phyloP scores from a whole-genome alignment of 2,797 vertebrate genomes.

The Australoheros facetus region DNA sequence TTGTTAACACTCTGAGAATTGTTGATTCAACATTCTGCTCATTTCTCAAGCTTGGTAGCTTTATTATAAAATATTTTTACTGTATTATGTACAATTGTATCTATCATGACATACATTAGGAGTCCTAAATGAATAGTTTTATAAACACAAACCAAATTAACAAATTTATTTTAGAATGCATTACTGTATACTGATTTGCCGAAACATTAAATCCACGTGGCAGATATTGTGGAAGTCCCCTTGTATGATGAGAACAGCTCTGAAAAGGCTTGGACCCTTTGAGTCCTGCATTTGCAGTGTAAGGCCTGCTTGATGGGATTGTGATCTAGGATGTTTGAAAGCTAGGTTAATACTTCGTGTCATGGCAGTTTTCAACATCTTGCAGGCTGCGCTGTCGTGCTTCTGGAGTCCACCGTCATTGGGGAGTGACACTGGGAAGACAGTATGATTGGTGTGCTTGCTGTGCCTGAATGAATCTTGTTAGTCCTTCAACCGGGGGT shows the following conservation, averaged over 20 bases:
- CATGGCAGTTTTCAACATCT: background rate
- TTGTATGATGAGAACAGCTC: background rate
- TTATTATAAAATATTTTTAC: background rate
- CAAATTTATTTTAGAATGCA: background rate
- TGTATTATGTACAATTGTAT: background rate
- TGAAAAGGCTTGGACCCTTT: background rate
- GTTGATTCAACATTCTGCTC: background rate
- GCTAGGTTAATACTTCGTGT: background rate
- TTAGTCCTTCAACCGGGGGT: too few species aligned
- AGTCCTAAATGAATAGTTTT: background rate
- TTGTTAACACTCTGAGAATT: background rate
- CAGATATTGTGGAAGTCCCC: background rate
- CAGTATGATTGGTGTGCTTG: background rate
- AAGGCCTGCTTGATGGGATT: background rate
- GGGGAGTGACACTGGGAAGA: background rate
- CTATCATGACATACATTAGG: accelerated
- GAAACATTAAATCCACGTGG: background rate
- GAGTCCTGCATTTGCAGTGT: background rate
- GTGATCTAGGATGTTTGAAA: background rate
- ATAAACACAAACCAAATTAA: background rate
- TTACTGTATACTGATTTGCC: background rate
- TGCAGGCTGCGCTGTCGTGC: background rate
- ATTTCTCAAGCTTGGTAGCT: background rate
- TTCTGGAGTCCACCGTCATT: background rate
- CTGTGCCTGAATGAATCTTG: too few species aligned